Evolutionary conservation across 2,797 vertebrate genomes (phyloP), one percentile per base, ranked within the genome.

Genomic region (Champsocephalus gunnari): DNA sequence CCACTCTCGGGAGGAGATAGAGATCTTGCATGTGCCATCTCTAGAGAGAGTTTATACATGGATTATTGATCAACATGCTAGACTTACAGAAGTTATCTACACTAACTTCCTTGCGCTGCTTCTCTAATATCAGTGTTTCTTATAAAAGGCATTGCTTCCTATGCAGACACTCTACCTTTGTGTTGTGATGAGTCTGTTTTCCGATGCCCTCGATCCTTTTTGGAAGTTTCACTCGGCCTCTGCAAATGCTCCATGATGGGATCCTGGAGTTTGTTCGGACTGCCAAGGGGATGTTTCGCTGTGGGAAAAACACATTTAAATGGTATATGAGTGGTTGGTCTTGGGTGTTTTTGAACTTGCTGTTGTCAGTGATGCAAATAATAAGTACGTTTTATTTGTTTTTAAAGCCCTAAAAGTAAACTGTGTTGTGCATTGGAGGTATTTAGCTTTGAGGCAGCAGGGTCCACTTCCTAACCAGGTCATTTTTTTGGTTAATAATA

Each of bases 171-270:
- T 34, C 16, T 89, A 95, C 94, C 94, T 95, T 92, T 93, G 73
- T 92, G 89, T 81, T 93, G 95, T n/a, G 93, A 90, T 45, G 87
- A 54, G 3, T 97, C 97, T 8, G 72, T 67, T 88, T 88, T 97
- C 74, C 93, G 96, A 80, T 94, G 95, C 32, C 88, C 94, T 88
- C 95, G 94, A 43, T 97, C 96, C 86, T 95, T 97, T 71, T 96
- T 96, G 24, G 94, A 96, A 64, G 95, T 93, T 74, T 97, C 96
- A 51, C 92, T 89, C 61, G 93, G 93, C 86, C 95, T 95, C 81
- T 96, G 95, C 58, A 95, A 91, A 90, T 93, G 96, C 67, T 98
- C 97, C 89, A 95, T 95, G 78, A 96, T 96, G 83, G 97, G 87
- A 57, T 98, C 96, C 80, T 95, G 95, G 5, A 96, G 91, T 66